phyloP scores from a whole-genome alignment of 2,797 vertebrate species.

The Anguilla marmorata region DNA sequence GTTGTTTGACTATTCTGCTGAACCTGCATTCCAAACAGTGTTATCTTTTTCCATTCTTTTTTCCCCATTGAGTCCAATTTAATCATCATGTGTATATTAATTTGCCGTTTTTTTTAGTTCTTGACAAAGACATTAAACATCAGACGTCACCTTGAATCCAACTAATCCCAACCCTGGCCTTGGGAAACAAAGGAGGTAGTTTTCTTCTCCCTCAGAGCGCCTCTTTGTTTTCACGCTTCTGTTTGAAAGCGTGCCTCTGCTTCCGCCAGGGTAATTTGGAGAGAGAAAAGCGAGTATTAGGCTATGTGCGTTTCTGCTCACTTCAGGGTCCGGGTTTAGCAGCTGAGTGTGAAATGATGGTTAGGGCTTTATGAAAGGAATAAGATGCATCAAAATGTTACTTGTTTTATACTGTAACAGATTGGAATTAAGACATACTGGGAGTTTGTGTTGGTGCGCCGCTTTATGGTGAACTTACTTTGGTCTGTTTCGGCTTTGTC shows the following conservation, averaged over 20 bases:
- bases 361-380: background rate
- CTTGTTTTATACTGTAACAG: background rate
- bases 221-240: background rate
- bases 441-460: background rate
- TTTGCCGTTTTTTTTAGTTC: background rate
- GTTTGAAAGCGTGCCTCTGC: constrained; percentile 10
- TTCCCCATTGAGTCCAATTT: background rate
- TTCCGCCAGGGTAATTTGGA: background rate
- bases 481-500: background rate
- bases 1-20: background rate
- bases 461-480: background rate
- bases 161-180: constrained; percentile 12
- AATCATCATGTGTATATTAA: background rate
- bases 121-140: background rate
- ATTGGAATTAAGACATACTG: background rate
- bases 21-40: background rate
- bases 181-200: background rate
- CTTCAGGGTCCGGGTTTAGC: background rate
- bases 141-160: background rate
- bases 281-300: background rate
- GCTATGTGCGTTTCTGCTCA: background rate
- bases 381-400: background rate
- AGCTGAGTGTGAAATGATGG: background rate
- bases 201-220: background rate
- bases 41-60: background rate